phyloP scores from a whole-genome alignment of 2,113 vertebrate genomes.

The Osmerus mordax region DNA sequence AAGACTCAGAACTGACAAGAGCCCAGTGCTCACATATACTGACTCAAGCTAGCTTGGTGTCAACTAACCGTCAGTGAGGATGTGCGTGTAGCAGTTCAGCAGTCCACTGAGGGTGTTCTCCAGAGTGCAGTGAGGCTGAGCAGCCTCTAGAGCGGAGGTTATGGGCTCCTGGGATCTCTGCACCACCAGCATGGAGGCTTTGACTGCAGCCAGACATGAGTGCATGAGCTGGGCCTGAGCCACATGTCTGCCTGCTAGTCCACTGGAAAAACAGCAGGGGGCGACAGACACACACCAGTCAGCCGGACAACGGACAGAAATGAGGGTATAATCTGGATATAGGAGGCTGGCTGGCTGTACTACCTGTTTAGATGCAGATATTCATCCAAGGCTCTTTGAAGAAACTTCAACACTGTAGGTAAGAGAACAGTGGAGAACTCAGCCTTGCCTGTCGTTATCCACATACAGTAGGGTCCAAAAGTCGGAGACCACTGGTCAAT shows the following conservation, averaged over 20 bases:
- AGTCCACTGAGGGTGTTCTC: constrained; percentile 78
- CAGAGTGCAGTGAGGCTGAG: constrained; percentile 30
- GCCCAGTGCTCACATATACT: too few species aligned
- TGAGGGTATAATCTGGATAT: neutral
- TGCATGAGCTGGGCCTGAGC: constrained; percentile 87
- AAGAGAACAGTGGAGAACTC: constrained; percentile 11
- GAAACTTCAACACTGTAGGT: constrained; percentile 82
- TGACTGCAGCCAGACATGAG: constrained; percentile 79
- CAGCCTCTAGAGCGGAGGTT: constrained; percentile 55
- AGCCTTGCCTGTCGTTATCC: neutral
- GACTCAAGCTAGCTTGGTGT: too few species aligned
- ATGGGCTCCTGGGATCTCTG: constrained; percentile 78
- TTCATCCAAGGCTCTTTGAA: constrained; percentile 75
- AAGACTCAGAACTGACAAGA: too few species aligned
- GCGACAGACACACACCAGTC: constrained; percentile 26
- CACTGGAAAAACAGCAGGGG: constrained; percentile 66
- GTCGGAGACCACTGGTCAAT: too few species aligned
- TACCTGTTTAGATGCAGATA: constrained; percentile 85
- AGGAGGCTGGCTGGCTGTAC: neutral
- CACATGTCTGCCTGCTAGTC: constrained; percentile 77
- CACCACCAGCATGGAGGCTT: constrained; percentile 84
- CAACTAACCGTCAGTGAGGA: constrained; percentile 81
- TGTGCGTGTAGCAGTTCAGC: constrained; percentile 75
- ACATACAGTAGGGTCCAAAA: neutral
- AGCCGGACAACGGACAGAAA: neutral